Evolutionary conservation across 2,888 invertebrate species (phyloP).

Genomic region (Lasioglossum villosulum): DNA sequence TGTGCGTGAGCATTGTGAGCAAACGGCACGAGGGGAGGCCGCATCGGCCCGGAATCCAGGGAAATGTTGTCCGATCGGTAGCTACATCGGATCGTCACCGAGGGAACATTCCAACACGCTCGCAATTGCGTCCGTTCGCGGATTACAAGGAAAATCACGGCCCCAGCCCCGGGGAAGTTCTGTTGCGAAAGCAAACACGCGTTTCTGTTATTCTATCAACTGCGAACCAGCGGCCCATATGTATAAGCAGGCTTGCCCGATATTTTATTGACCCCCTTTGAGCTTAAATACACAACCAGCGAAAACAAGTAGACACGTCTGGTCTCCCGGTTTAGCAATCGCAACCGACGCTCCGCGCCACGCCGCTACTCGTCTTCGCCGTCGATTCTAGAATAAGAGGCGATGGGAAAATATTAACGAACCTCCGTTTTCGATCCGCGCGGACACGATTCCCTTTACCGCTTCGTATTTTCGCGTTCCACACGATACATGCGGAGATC

Average conservation of each 20-base stretch:
- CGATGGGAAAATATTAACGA: not conserved
- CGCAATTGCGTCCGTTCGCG: constrained; percentile 58
- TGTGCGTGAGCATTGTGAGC: not conserved
- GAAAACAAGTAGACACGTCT: constrained; percentile 45
- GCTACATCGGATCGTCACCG: constrained; percentile 57
- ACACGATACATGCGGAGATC: not conserved
- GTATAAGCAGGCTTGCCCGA: constrained; percentile 66
- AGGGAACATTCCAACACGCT: constrained; percentile 57
- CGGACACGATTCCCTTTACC: not conserved
- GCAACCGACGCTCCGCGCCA: not conserved
- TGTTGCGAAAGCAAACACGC: constrained; percentile 73
- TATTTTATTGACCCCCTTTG: constrained; percentile 67
- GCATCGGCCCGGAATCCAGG: constrained; percentile 20
- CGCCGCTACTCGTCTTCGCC: not conserved
- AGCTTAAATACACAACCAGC: constrained; percentile 53
- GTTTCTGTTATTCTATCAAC: constrained; percentile 73
- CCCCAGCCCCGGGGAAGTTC: constrained; percentile 52
- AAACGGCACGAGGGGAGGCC: not conserved
- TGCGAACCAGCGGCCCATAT: constrained; percentile 66
- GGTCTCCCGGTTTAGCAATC: not conserved
- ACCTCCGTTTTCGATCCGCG: not conserved
- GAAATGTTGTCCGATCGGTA: constrained; percentile 57
- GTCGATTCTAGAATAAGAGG: not conserved
- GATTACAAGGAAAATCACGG: constrained; percentile 72
- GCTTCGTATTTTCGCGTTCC: not conserved